Percentiles rank a stretch among this genome's conserved stretches.
Evolutionary conservation across 2,113 vertebrate species (phyloP).

Genomic region (chimpanzee (Pan troglodytes)): NHGRI_mPanTro3-v2.1_pri NC_072402.2:71795501-71796000

Average conservation of each 20-base stretch:
- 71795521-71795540: neutral
- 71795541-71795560: neutral
- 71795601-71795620: neutral
- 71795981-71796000: too few relatives aligned
- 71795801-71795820: too few relatives aligned
- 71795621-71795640: neutral
- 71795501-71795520: neutral
- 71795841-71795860: too few relatives aligned
- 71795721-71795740: neutral
- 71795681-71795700: neutral
- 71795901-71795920: too few relatives aligned
- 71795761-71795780: neutral
- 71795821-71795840: too few relatives aligned
- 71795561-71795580: neutral
- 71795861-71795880: too few relatives aligned
- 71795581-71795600: neutral
- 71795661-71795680: neutral
- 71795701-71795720: neutral
- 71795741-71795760: neutral
- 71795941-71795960: too few relatives aligned
- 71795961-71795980: too few relatives aligned
- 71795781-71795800: neutral
- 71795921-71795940: too few relatives aligned
- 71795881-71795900: too few relatives aligned
- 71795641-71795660: neutral